Conservation (phyloP, 2,113 vertebrate species). For the Poeciliopsis turrubarensis region DNA sequence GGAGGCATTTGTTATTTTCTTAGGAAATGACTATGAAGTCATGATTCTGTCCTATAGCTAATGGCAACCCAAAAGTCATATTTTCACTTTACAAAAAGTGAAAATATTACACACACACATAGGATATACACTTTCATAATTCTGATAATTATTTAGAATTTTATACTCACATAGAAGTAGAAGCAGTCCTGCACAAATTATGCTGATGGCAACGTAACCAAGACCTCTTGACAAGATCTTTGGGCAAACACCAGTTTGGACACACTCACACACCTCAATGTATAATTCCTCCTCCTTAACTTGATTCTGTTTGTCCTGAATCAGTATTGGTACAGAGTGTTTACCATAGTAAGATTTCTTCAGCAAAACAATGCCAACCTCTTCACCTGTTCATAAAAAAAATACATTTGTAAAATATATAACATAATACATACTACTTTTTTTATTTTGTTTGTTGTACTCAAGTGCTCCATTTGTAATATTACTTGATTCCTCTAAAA, state of each 20-base stretch:
- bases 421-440: too few relatives aligned
- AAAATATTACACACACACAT: too few relatives aligned
- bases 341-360: conserved; percentile 71
- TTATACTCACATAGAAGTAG: conserved; percentile 78
- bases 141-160: not conserved
- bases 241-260: conserved; percentile 39
- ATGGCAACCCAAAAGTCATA: too few relatives aligned
- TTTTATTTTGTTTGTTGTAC: too few relatives aligned
- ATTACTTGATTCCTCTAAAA: too few relatives aligned
- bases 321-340: conserved; percentile 75
- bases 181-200: conserved; percentile 66
- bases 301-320: conserved; percentile 79
- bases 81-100: too few relatives aligned
- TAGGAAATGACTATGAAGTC: too few relatives aligned
- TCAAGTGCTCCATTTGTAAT: too few relatives aligned
- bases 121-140: too few relatives aligned
- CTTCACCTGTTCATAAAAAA: conserved; percentile 30
- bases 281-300: conserved; percentile 44
- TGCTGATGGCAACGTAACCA: conserved; percentile 52
- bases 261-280: conserved; percentile 79
- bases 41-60: too few relatives aligned
- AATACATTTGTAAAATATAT: not conserved
- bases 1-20: too few relatives aligned
- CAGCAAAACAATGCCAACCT: conserved; percentile 70
- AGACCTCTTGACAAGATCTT: not conserved